Evolutionary conservation across 2,113 vertebrate genomes (phyloP).

Genomic region (Mobula hypostoma): DNA sequence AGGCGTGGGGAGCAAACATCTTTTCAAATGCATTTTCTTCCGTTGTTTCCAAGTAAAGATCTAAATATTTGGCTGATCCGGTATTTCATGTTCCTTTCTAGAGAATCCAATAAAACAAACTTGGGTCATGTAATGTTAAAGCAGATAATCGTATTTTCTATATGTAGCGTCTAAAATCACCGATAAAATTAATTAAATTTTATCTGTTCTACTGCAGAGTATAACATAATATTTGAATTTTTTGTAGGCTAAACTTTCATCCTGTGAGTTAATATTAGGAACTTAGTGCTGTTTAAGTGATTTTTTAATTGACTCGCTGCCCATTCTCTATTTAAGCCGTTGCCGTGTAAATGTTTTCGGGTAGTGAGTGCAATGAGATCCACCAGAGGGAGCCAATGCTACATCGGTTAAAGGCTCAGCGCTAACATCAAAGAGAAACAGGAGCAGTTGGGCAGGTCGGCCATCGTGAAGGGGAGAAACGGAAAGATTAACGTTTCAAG

Average conservation of each 20-base stretch:
- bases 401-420: background rate
- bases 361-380: background rate
- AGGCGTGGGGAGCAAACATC: no score
- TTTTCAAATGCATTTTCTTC: background rate
- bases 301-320: background rate
- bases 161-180: background rate
- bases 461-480: background rate
- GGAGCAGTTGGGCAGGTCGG: background rate
- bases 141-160: background rate
- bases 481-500: background rate
- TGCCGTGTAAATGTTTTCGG: background rate
- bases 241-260: background rate
- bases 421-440: background rate
- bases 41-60: background rate
- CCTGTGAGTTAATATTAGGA: background rate
- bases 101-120: background rate
- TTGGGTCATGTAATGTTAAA: background rate
- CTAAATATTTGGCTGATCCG: background rate
- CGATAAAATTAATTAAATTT: background rate
- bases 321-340: background rate
- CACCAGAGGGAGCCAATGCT: constrained; percentile 1
- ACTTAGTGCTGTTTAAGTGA: background rate
- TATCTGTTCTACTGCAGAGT: background rate
- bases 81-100: background rate
- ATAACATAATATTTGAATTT: background rate